These are phyloP conservation scores for Amphilophus citrinellus DNA, from an alignment of 2,113 vertebrate genomes.

Conservation along the genomic window DNA sequence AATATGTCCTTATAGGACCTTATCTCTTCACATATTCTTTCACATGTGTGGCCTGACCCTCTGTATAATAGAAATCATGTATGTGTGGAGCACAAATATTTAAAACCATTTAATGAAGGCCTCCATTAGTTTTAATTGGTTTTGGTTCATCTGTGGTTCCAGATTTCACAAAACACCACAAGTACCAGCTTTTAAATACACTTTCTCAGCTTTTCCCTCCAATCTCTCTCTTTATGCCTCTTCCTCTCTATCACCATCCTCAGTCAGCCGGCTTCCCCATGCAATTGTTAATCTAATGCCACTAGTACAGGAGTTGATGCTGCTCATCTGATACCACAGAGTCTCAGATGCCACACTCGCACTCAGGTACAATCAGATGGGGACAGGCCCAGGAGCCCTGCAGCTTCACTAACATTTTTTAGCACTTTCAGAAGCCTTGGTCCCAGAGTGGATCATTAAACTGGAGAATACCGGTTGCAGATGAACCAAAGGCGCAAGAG, in stretches of 20 bases:
- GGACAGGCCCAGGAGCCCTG: constrained; percentile 61
- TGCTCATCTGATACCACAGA: constrained; percentile 54
- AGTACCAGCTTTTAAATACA: background rate
- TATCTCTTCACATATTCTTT: background rate
- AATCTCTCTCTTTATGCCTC: background rate
- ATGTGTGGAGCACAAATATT: background rate
- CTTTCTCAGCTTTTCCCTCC: background rate
- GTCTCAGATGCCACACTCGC: constrained; percentile 55
- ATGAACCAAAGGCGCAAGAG: constrained; percentile 61
- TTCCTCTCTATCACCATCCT: background rate
- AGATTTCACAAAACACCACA: constrained; percentile 19
- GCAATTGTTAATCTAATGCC: constrained; percentile 58
- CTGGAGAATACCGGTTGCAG: constrained; percentile 57
- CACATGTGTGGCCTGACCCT: background rate
- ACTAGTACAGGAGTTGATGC: constrained; percentile 44
- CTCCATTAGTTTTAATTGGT: constrained; percentile 8
- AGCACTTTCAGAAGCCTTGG: constrained; percentile 57
- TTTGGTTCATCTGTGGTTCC: constrained; percentile 8
- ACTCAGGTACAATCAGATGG: constrained; percentile 59
- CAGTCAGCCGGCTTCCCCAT: constrained; percentile 21
- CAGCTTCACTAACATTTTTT: constrained; percentile 55
- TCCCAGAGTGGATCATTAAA: constrained; percentile 79
- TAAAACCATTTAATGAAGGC: background rate
- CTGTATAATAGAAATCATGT: background rate
- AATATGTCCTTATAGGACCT: background rate